Percentiles rank a stretch among this genome's conserved stretches.
phyloP scores from a whole-genome alignment of 2,888 invertebrate genomes.

The Odontocolon sp. region DNA sequence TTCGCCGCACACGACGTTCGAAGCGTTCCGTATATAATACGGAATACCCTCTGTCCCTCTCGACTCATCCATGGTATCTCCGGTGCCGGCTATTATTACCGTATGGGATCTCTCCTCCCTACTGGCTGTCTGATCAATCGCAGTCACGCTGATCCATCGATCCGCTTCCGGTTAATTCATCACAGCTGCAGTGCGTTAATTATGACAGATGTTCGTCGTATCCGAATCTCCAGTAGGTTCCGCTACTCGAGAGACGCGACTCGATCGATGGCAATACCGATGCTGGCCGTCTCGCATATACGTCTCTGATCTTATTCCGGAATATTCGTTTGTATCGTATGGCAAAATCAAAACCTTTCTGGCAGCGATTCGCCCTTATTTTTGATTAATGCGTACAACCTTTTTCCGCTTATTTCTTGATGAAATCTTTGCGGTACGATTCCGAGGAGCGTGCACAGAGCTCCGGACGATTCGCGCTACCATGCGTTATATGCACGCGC shows the following conservation, averaged over 20 bases:
- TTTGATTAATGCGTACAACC: too few relatives aligned
- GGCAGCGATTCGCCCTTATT: neutral
- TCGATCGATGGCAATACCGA: slow-evolving; percentile 44
- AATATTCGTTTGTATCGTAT: neutral
- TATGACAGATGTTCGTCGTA: slow-evolving; percentile 47
- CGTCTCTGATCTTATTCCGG: neutral
- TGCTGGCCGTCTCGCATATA: neutral
- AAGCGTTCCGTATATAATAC: slow-evolving; percentile 32
- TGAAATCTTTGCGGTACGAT: too few relatives aligned
- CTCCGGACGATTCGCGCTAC: neutral
- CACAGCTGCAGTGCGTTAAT: slow-evolving; percentile 49
- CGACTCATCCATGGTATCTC: slow-evolving; percentile 16
- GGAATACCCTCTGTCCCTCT: slow-evolving; percentile 49
- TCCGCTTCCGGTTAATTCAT: slow-evolving; percentile 56
- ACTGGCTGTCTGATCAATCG: slow-evolving; percentile 59
- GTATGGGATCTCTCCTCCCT: slow-evolving; percentile 24
- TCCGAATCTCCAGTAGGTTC: slow-evolving; percentile 39
- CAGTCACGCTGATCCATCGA: slow-evolving; percentile 47
- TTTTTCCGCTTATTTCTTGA: too few relatives aligned
- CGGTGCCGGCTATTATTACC: slow-evolving; percentile 8
- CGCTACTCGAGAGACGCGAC: neutral
- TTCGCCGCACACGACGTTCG: slow-evolving; percentile 41
- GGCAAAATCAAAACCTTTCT: neutral
- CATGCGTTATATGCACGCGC: slow-evolving; percentile 9
- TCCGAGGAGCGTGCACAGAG: neutral